A percentile compares a stretch with the other conserved stretches of the same genome.
Conservation (phyloP, 30 jellyfish, hydroid and myxozoan genomes). For the Aurelia aurita region DNA sequence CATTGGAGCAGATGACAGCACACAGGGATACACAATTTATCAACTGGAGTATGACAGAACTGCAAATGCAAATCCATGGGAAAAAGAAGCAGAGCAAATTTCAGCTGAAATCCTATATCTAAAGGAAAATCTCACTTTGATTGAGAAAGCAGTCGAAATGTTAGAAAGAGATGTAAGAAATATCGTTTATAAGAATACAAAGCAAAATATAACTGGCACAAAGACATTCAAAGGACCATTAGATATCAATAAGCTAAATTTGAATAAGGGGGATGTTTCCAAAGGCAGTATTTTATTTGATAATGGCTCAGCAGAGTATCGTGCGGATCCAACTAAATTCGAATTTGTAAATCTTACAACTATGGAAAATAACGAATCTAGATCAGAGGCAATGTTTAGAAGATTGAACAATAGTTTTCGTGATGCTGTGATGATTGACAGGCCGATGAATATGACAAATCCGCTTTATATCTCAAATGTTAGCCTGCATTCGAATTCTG, state of each 20-base stretch:
- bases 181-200: slow-evolving; percentile 26
- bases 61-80: slow-evolving; percentile 64
- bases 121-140: slow-evolving; percentile 19
- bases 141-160: background rate
- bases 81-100: slow-evolving; percentile 39
- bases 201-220: slow-evolving; percentile 59
- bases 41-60: slow-evolving; percentile 48
- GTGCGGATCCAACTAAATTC: too few relatives aligned
- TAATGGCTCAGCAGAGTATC: background rate
- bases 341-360: background rate
- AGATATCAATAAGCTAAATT: background rate
- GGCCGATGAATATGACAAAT: background rate
- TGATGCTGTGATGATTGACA: background rate
- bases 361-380: background rate
- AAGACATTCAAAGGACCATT: background rate
- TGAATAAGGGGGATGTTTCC: slow-evolving; percentile 6
- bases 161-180: slow-evolving; percentile 8
- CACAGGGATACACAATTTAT: slow-evolving; percentile 47
- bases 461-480: background rate
- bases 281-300: slow-evolving; percentile 24
- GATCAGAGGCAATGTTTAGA: background rate
- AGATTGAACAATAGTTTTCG: slow-evolving; percentile 7
- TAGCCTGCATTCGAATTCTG: background rate
- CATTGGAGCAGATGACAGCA: slow-evolving; percentile 65
- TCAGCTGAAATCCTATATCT: slow-evolving; percentile 5